Conservation (phyloP, 1,140 invertebrate genomes). For the Lepidurus packardi region DNA sequence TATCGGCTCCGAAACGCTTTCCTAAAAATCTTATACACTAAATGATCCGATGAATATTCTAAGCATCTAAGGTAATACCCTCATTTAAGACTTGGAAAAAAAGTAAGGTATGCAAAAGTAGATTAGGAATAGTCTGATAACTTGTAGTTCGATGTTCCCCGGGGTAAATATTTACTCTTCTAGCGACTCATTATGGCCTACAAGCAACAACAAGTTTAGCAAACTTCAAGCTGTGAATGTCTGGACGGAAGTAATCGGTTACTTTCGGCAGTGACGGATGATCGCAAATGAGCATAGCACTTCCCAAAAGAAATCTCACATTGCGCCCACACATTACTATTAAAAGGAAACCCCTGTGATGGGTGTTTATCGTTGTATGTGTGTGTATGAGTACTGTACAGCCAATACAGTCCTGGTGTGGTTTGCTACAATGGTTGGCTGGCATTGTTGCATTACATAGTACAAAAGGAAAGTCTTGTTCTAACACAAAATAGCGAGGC, state of each 20-base stretch:
- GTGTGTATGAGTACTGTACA: not conserved
- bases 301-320: conserved; percentile 2
- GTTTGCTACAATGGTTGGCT: not conserved
- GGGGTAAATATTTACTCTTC: not conserved
- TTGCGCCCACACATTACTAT: not conserved
- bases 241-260: not conserved
- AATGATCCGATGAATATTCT: too few relatives aligned
- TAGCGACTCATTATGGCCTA: not conserved
- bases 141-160: too few relatives aligned
- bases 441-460: not conserved
- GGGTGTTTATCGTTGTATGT: not conserved
- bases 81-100: too few relatives aligned
- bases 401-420: not conserved
- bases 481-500: not conserved
- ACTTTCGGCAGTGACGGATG: not conserved
- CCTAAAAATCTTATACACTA: too few relatives aligned
- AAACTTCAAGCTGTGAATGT: not conserved
- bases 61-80: too few relatives aligned
- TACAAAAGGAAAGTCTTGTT: conserved; percentile 19
- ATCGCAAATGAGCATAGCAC: not conserved
- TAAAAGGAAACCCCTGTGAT: not conserved
- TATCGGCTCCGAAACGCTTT: too few relatives aligned
- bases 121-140: too few relatives aligned
- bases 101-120: too few relatives aligned
- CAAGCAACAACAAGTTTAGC: not conserved